Base-by-base conservation (phyloP, 2,888 invertebrate species). In the Marronus borbonicus region DNA sequence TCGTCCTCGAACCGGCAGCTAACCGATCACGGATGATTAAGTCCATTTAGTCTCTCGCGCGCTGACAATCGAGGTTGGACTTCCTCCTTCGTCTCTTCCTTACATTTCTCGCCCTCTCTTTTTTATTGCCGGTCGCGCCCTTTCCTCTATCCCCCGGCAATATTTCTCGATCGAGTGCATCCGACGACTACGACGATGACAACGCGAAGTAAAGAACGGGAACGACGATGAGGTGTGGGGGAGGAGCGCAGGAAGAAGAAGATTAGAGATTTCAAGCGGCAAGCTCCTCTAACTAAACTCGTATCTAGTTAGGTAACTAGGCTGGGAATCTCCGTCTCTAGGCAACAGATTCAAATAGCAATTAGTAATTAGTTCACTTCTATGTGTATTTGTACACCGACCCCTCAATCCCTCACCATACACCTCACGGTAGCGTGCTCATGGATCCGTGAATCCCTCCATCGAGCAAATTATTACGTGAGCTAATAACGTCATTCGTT, bases 331-430 rank as follows among this genome's bases (percentile, higher is more conserved):
- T 84, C 83, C 85, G 86, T 86, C 85, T 83, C 86, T 82, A 83
- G 85, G 86, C 86, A 86, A 86, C 86, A 83, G 84, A 83, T 84
- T 86, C 86, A 86, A 85, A 86, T 86, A 81, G 85, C 85, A 87
- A 87, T 87, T 87, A 87, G 86, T 86, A 87, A 87, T 87, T 86
- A 87, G 84, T 82, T 84, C 86, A 85, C 86, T 86, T 87, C 84
- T 85, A 83, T 84, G 83, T 84, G 82, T 84, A 85, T 85, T 85
- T 85, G 84, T 83, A 84, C 83, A 86, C 84, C 85, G 82, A 82
- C 31, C 31, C 31, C 31, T 36, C 31, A 3, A 36, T 4, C 55
- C 20, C n/a, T 10, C 55, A 5, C 55, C 20, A 8, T 58, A 20
- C 17, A 17, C 2, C 20, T 20, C 20, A 58, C 80, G 70, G 60